Evolutionary conservation across 2,888 invertebrate genomes (phyloP).

Genomic region (Subacronicta megacephala): DNA sequence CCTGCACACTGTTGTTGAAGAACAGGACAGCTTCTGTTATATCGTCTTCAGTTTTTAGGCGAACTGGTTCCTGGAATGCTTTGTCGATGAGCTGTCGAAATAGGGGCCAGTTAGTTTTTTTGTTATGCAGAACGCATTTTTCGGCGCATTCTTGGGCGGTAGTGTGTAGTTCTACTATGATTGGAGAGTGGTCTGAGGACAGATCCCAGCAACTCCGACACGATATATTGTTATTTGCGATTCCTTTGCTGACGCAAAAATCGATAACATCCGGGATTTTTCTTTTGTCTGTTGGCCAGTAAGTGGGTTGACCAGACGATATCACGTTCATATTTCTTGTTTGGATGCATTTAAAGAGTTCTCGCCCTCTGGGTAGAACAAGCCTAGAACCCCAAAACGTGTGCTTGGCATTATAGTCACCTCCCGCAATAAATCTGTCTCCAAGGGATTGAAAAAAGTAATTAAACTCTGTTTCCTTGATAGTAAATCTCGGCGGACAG

Average conservation of each 20-base stretch:
- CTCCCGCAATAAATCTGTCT: not conserved
- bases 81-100: not conserved
- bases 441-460: conserved; percentile 2
- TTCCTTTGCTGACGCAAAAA: conserved; percentile 2
- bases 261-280: not conserved
- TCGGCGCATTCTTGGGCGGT: too few relatives aligned
- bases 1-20: not conserved
- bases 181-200: conserved; percentile 1
- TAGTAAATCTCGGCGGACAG: conserved; percentile 10
- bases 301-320: not conserved
- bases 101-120: not conserved
- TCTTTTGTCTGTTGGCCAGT: not conserved
- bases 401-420: conserved; percentile 3
- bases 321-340: not conserved
- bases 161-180: not conserved
- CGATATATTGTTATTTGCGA: not conserved
- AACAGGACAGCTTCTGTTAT: not conserved
- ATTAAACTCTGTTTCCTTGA: not conserved
- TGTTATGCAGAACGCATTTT: conserved; percentile 1
- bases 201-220: not conserved
- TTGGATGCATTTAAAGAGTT: conserved; percentile 1
- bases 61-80: not conserved
- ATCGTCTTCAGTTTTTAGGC: not conserved
- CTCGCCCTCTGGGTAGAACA: not conserved
- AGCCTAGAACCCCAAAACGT: too few relatives aligned